Evolutionary conservation across 1,140 invertebrate species (phyloP).

Genomic region (Meloidogyne exigua): DNA sequence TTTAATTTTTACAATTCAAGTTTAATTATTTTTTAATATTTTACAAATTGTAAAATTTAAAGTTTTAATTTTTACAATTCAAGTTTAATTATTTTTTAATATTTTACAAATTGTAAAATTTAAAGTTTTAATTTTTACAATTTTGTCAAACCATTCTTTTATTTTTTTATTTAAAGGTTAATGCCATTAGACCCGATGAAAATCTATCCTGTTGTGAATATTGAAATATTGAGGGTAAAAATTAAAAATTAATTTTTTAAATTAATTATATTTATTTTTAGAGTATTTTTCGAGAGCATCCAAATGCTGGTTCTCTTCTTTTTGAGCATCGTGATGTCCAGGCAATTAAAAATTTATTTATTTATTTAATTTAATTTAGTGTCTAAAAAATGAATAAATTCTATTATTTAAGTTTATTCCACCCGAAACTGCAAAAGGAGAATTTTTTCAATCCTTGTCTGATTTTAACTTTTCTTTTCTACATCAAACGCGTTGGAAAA

Average conservation of each 20-base stretch:
- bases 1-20: too few relatives aligned
- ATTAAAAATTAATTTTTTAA: background rate
- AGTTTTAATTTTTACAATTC: too few relatives aligned
- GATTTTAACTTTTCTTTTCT: conserved; percentile 62
- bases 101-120: too few relatives aligned
- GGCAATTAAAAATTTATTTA: background rate
- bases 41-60: too few relatives aligned
- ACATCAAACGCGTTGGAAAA: conserved; percentile 56
- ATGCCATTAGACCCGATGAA: conserved; percentile 52
- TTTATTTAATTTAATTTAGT: too few relatives aligned
- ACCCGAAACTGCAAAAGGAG: conserved; percentile 36
- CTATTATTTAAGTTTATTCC: conserved; percentile 43
- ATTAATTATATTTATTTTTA: conserved; percentile 32
- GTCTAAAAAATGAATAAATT: background rate
- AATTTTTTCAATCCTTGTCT: conserved; percentile 34
- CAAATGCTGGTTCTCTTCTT: conserved; percentile 59
- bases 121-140: background rate
- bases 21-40: too few relatives aligned
- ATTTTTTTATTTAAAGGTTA: conserved; percentile 34
- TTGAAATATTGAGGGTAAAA: conserved; percentile 53
- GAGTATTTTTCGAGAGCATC: conserved; percentile 57
- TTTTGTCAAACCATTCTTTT: background rate
- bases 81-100: too few relatives aligned
- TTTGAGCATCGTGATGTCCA: conserved; percentile 62
- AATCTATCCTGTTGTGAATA: conserved; percentile 46